These are phyloP conservation scores for Kryptolebias marmoratus DNA, from an alignment of 2,113 vertebrate species.

Conservation along the genomic window DNA sequence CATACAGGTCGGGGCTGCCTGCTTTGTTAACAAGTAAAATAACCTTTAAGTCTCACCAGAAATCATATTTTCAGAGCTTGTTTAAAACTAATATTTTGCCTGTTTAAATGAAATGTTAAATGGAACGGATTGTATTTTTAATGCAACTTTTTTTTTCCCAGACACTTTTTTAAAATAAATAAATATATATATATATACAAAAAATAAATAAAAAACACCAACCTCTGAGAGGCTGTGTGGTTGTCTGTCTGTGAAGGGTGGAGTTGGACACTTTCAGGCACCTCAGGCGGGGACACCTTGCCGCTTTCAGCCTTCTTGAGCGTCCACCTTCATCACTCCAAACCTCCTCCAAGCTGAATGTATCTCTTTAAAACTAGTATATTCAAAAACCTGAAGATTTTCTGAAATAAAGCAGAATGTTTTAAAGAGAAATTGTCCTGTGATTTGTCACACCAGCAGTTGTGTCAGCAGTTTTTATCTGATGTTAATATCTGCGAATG, in stretches of 20 bases:
- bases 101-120: conserved; percentile 68
- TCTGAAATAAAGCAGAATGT: conserved; percentile 81
- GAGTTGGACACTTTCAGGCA: conserved; percentile 50
- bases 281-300: conserved; percentile 52
- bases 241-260: conserved; percentile 38
- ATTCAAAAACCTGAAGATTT: conserved; percentile 74
- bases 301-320: conserved; percentile 54
- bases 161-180: conserved; percentile 75
- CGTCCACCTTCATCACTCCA: conserved; percentile 68
- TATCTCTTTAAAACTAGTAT: conserved; percentile 79
- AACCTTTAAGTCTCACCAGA: conserved; percentile 80
- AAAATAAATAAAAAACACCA: background rate
- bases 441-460: conserved; percentile 26
- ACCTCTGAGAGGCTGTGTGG: conserved; percentile 52
- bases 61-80: conserved; percentile 82
- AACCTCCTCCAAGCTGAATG: conserved; percentile 82
- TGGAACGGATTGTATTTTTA: conserved; percentile 82
- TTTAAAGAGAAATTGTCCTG: conserved; percentile 67
- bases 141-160: conserved; percentile 82
- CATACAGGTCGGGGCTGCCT: conserved; percentile 68
- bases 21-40: conserved; percentile 67
- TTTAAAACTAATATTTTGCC: conserved; percentile 78
- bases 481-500: conserved; percentile 16
- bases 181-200: background rate
- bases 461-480: conserved; percentile 26